Percentiles rank a stretch among this genome's conserved stretches.
Conservation (phyloP, 2,797 vertebrate species). For the Carduelis carduelis region DNA sequence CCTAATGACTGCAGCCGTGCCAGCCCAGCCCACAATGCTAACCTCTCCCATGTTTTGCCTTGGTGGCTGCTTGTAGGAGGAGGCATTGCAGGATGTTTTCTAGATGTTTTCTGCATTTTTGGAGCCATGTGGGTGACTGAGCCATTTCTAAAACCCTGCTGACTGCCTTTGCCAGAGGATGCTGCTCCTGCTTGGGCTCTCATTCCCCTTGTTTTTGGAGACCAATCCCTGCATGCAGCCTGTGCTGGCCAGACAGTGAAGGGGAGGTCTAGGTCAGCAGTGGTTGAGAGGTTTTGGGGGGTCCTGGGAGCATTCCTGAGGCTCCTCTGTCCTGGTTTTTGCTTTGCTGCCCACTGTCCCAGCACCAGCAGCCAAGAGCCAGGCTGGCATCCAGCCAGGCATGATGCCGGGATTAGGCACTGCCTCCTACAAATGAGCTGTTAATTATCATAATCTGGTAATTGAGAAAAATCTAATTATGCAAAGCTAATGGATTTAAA, state of each 20-base stretch:
- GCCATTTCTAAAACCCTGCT: neutral
- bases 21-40: neutral
- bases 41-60: neutral
- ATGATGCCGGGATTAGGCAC: constrained; percentile 61
- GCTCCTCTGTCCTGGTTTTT: neutral
- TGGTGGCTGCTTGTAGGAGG: neutral
- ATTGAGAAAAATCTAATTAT: constrained; percentile 79
- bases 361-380: neutral
- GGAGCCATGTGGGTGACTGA: neutral
- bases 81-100: neutral
- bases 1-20: neutral
- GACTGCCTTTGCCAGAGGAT: neutral
- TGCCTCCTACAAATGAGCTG: constrained; percentile 71
- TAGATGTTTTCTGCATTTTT: neutral
- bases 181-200: neutral
- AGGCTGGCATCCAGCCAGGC: constrained; percentile 38
- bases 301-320: neutral
- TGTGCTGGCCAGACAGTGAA: neutral
- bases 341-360: neutral
- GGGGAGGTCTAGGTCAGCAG: neutral
- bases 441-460: constrained; percentile 80
- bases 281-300: neutral
- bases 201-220: neutral
- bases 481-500: constrained; percentile 77
- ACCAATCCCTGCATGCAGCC: fast-evolving